phyloP scores from a whole-genome alignment of 2,888 invertebrate genomes.

The Aradus depressus region DNA sequence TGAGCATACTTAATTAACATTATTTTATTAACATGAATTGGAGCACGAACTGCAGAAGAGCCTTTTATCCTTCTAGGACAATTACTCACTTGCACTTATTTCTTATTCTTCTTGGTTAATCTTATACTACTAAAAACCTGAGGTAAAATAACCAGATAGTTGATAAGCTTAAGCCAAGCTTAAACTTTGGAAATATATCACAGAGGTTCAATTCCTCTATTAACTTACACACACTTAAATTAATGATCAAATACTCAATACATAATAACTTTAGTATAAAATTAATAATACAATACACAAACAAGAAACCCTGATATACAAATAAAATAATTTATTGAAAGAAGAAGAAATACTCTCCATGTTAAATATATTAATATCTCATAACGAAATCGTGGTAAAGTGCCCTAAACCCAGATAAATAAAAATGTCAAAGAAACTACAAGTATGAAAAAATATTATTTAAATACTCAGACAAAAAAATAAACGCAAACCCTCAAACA shows the following conservation, averaged over 20 bases:
- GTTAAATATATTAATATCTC: too few relatives aligned
- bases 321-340: too few relatives aligned
- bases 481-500: too few relatives aligned
- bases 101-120: constrained; percentile 46
- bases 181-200: constrained; percentile 43
- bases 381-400: too few relatives aligned
- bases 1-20: constrained; percentile 46
- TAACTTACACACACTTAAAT: too few relatives aligned
- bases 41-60: constrained; percentile 53
- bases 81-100: constrained; percentile 48
- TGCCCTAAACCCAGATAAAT: too few relatives aligned
- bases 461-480: too few relatives aligned
- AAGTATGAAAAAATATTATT: too few relatives aligned
- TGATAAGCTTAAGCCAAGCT: constrained; percentile 21
- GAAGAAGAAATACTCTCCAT: too few relatives aligned
- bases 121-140: constrained; percentile 43
- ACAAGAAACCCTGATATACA: too few relatives aligned
- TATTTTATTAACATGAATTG: constrained; percentile 59
- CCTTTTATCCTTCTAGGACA: constrained; percentile 52
- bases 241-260: constrained; percentile 38
- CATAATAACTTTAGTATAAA: neutral
- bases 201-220: constrained; percentile 8
- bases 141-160: constrained; percentile 38
- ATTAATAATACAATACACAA: too few relatives aligned
- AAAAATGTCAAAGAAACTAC: too few relatives aligned